Base-by-base conservation (phyloP, 2,113 vertebrate genomes). In the Okapia johnstoni region DNA sequence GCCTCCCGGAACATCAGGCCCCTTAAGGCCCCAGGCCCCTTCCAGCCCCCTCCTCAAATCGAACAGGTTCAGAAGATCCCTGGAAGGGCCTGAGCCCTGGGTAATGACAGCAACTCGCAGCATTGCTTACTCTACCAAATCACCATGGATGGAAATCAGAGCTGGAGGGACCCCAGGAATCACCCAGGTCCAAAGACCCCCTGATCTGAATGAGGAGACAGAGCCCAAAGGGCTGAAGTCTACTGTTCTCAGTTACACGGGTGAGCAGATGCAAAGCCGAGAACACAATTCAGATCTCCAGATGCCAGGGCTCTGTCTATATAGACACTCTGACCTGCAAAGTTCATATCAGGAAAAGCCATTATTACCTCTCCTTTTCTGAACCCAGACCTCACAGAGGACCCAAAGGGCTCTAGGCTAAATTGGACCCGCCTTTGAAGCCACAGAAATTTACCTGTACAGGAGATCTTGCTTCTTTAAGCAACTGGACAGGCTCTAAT, bases 401-500 rank as follows among this genome's bases (percentile, higher is more conserved):
- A 2, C 85, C 11, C 0, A 0, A 15, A 5, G 6, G 28, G 25
- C 52, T 89, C 28, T 66, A 16, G 33, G 16, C 6, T 81, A 90
- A 61, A 55, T 19, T 60, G 58, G 52, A 90, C 28, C 43, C 17
- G 73, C 33, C 5, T 15, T 88, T 80, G 19, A 40, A 96, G 50
- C 5, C 79, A 58, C 94, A 88, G 94, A 94, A 87, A 90, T 33
- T 70, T 80, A 96, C 92, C 92, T 88, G 86, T 19, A 63, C 57
- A 55, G 63, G 48, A 96, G 63, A 85, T 70, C 48, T 90, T 70
- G 43, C 26, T 89, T 63, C 88, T 43, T 81, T 61, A 30, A 88
- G 58, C 26, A 94, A 25, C 10, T 7, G 52, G 33, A 13, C 25
- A 48, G 30, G 19, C 26, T 88, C 19, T 54, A 28, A 30, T 81